Conservation (phyloP, 2,888 invertebrate species). For the Callyntrura sp. region DNA sequence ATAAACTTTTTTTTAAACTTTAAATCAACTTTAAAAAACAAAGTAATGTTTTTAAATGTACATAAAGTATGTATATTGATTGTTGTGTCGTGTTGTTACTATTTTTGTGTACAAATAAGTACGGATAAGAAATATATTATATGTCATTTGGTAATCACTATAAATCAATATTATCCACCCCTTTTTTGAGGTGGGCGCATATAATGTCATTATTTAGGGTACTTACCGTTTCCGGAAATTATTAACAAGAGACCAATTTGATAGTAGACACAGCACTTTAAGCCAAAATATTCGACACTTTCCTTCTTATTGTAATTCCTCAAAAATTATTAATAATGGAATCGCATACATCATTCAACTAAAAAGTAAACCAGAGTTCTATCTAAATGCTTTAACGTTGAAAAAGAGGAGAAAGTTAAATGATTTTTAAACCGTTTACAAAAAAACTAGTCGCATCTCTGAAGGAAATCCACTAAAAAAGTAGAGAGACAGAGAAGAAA, state of each 20-base stretch:
- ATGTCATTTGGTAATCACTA: not conserved
- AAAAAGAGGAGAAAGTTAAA: too few species aligned
- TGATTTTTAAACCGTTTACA: not conserved
- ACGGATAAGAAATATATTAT: not conserved
- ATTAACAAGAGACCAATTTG: too few species aligned
- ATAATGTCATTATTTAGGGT: not conserved
- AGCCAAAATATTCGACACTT: conserved; percentile 29
- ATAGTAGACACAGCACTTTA: not conserved
- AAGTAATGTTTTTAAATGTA: not conserved
- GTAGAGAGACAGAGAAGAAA: too few species aligned
- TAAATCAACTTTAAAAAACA: conserved; percentile 22
- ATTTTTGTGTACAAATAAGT: conserved; percentile 12
- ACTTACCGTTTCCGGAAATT: conserved; percentile 2
- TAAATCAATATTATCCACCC: conserved; percentile 3
- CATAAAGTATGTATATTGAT: not conserved
- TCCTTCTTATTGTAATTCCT: conserved; percentile 56
- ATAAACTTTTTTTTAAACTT: not conserved
- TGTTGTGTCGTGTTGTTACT: conserved; percentile 29
- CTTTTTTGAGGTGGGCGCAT: not conserved
- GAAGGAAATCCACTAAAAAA: not conserved
- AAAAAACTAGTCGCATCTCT: not conserved
- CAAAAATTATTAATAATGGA: conserved; percentile 3
- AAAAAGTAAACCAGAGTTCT: not conserved
- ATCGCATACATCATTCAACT: too few species aligned
- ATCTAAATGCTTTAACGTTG: not conserved